Evolutionary conservation across 2,888 invertebrate genomes (phyloP).

Genomic region (Hirtodrosophila duncani): DNA sequence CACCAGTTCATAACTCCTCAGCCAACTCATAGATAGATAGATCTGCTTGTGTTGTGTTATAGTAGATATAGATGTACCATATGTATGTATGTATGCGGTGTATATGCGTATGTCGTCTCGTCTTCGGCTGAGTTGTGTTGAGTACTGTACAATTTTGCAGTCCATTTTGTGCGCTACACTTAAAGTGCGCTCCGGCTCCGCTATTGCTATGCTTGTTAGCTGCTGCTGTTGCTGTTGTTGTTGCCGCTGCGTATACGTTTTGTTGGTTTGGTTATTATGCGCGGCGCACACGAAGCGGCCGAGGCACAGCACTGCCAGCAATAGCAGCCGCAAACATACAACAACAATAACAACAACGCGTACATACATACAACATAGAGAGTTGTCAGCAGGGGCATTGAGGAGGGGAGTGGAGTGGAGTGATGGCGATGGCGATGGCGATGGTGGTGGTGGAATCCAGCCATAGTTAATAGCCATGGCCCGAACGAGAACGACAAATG

Average conservation of each 20-base stretch:
- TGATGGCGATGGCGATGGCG: too few relatives aligned
- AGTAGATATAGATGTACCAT: background rate
- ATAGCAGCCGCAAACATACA: conserved; percentile 32
- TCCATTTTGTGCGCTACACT: conserved; percentile 64
- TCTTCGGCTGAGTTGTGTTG: too few relatives aligned
- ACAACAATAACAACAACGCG: conserved; percentile 10
- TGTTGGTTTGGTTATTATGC: conserved; percentile 47
- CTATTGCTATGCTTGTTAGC: conserved; percentile 19
- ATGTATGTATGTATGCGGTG: conserved; percentile 13
- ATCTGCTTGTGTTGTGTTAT: background rate
- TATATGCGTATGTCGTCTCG: conserved; percentile 10
- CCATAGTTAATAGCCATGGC: too few relatives aligned
- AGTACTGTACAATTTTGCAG: conserved; percentile 62
- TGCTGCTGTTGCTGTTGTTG: conserved; percentile 16
- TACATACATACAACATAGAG: conserved; percentile 10
- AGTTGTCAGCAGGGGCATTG: too few relatives aligned
- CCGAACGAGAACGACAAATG: too few relatives aligned
- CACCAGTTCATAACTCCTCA: too few relatives aligned
- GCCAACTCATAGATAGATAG: too few relatives aligned
- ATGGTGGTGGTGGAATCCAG: too few relatives aligned
- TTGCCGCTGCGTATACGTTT: conserved; percentile 11
- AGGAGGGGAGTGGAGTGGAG: too few relatives aligned
- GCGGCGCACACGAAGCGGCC: conserved; percentile 21
- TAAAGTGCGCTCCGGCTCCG: conserved; percentile 54
- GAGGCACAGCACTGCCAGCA: conserved; percentile 38